These are phyloP conservation scores for Meta bourneti DNA, from an alignment of 2,888 invertebrate species.

Conservation along the genomic window DNA sequence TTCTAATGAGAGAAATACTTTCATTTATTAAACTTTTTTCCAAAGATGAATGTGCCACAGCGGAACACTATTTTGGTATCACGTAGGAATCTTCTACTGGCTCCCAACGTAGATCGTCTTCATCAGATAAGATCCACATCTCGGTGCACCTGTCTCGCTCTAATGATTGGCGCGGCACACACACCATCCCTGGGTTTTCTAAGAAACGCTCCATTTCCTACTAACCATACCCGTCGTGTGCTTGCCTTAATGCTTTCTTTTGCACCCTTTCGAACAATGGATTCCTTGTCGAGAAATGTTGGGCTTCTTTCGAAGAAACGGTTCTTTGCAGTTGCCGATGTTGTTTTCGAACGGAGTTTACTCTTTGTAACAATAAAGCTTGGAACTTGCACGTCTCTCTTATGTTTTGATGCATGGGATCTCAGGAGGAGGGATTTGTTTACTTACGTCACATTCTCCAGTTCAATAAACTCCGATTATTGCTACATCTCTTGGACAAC, in stretches of 20 bases:
- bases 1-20: not conserved
- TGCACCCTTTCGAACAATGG: conserved; percentile 54
- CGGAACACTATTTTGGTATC: conserved; percentile 19
- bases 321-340: not conserved
- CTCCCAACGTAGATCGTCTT: conserved; percentile 36
- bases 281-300: conserved; percentile 8
- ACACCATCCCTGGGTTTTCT: conserved; percentile 29
- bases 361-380: not conserved
- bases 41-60: not conserved
- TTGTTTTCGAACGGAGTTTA: not conserved
- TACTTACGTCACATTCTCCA: not conserved
- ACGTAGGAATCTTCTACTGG: not conserved
- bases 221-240: conserved; percentile 60
- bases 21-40: not conserved
- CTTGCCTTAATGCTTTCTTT: conserved; percentile 18
- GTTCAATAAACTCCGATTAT: not conserved
- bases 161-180: conserved; percentile 41
- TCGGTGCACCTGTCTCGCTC: conserved; percentile 62
- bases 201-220: conserved; percentile 66
- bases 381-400: no score
- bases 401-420: not conserved
- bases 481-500: not conserved
- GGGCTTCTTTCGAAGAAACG: not conserved
- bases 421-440: not conserved
- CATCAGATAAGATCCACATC: conserved; percentile 63